These are phyloP conservation scores for Athrips mouffetella DNA, from an alignment of 2,888 invertebrate species.

Conservation along the genomic window DNA sequence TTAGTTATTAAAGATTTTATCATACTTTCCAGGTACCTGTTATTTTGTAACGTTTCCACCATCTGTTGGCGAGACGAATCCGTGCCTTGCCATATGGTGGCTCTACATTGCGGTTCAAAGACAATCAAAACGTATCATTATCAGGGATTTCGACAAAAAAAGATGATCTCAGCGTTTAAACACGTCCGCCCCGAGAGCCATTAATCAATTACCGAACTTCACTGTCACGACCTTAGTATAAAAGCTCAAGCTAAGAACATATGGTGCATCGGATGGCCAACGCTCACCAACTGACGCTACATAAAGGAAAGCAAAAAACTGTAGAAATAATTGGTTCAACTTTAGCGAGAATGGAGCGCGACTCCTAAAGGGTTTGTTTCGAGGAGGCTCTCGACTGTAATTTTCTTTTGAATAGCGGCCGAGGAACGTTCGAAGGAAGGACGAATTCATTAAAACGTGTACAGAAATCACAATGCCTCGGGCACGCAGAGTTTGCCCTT, in stretches of 20 bases:
- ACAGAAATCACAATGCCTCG: conserved; percentile 63
- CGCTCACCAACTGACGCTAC: conserved; percentile 72
- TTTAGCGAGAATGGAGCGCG: conserved; percentile 69
- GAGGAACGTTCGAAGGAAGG: conserved; percentile 59
- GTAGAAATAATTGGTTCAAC: conserved; percentile 67
- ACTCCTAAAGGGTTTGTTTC: conserved; percentile 71
- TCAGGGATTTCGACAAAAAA: conserved; percentile 64
- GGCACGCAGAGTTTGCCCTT: conserved; percentile 48
- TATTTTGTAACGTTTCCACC: conserved; percentile 28
- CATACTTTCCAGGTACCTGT: conserved; percentile 19
- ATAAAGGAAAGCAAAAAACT: conserved; percentile 61
- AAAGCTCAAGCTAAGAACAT: conserved; percentile 57
- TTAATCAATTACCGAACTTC: conserved; percentile 73
- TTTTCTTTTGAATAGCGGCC: conserved; percentile 70
- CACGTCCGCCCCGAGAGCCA: conserved; percentile 67
- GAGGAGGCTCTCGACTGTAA: conserved; percentile 65
- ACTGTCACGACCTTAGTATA: conserved; percentile 67
- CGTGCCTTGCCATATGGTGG: conserved; percentile 64
- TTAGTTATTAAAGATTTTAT: not conserved
- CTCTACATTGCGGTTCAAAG: conserved; percentile 48
- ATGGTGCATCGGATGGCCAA: conserved; percentile 56
- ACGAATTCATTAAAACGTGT: conserved; percentile 70
- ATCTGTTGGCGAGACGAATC: conserved; percentile 58
- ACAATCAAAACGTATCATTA: conserved; percentile 75
- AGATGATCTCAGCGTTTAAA: conserved; percentile 62